A percentile compares a stretch with the other conserved stretches of the same genome.
Conservation (phyloP, 2,888 invertebrate genomes). For the Caenorhabditis sp. region DNA sequence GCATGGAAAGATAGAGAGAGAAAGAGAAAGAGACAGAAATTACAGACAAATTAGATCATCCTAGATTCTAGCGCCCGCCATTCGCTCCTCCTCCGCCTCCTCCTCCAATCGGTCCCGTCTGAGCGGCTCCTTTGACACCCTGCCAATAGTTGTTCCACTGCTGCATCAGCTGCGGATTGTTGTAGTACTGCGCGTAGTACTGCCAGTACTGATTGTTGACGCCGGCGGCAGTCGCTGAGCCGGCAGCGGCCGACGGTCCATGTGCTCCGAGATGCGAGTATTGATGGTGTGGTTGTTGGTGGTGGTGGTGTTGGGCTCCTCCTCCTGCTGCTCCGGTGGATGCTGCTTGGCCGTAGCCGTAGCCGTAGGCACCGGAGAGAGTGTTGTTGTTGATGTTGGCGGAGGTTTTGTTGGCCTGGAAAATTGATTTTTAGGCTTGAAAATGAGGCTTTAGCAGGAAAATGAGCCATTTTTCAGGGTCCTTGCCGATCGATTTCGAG, state of each 20-base stretch:
- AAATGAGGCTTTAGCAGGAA: too few species aligned
- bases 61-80: too few species aligned
- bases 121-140: slow-evolving; percentile 21
- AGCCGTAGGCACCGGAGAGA: slow-evolving; percentile 62
- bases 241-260: slow-evolving; percentile 7
- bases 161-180: slow-evolving; percentile 77
- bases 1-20: too few species aligned
- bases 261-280: not conserved
- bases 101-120: slow-evolving; percentile 4
- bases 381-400: too few species aligned
- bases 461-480: too few species aligned
- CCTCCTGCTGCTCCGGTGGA: not conserved
- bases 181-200: slow-evolving; percentile 79
- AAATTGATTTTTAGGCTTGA: not conserved
- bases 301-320: too few species aligned
- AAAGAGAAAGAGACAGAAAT: too few species aligned
- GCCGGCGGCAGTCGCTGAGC: not conserved
- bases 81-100: too few species aligned
- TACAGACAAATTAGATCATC: too few species aligned
- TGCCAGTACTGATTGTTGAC: slow-evolving; percentile 75
- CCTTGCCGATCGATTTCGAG: too few species aligned
- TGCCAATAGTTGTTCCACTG: slow-evolving; percentile 73
- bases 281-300: not conserved
- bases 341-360: not conserved
- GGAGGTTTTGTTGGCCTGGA: slow-evolving; percentile 12